Percentiles rank a stretch among this genome's conserved stretches.
Conservation (phyloP, 2,888 invertebrate genomes). For the Macroteleia sp. region DNA sequence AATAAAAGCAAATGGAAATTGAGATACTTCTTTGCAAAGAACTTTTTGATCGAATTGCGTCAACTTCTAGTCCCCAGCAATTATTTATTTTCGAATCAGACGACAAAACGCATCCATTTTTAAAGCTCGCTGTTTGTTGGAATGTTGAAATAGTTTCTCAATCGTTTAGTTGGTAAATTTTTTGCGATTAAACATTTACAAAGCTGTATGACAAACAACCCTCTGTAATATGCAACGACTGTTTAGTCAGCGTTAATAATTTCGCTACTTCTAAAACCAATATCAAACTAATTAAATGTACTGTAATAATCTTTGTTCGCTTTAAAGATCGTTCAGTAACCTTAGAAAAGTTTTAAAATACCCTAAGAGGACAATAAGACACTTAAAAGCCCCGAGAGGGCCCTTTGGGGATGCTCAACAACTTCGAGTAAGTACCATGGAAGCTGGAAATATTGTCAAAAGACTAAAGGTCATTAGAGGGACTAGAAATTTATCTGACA, state of each 20-base stretch:
- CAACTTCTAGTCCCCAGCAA: slow-evolving; percentile 18
- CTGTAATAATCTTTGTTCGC: neutral
- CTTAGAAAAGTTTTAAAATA: slow-evolving; percentile 8
- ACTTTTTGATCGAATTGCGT: slow-evolving; percentile 35
- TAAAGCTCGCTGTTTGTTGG: neutral
- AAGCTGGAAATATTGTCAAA: slow-evolving; percentile 7
- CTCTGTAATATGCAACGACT: too few relatives aligned
- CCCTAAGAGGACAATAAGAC: slow-evolving; percentile 12
- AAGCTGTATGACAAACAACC: too few relatives aligned
- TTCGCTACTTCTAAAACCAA: neutral
- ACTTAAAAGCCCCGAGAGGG: neutral
- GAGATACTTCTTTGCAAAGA: slow-evolving; percentile 30
- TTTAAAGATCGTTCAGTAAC: neutral
- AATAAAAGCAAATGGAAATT: slow-evolving; percentile 52
- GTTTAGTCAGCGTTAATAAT: neutral
- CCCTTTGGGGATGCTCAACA: slow-evolving; percentile 15
- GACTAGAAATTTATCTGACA: slow-evolving; percentile 3
- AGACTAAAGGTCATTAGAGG: slow-evolving; percentile 2
- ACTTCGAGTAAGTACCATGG: neutral
- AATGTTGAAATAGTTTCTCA: neutral
- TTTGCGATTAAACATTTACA: neutral
- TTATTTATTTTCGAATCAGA: slow-evolving; percentile 39
- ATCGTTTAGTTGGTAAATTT: neutral
- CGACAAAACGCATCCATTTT: neutral
- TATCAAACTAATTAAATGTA: neutral